phyloP scores from a whole-genome alignment of 2,113 vertebrate species.

The Cebidichthys violaceus region DNA sequence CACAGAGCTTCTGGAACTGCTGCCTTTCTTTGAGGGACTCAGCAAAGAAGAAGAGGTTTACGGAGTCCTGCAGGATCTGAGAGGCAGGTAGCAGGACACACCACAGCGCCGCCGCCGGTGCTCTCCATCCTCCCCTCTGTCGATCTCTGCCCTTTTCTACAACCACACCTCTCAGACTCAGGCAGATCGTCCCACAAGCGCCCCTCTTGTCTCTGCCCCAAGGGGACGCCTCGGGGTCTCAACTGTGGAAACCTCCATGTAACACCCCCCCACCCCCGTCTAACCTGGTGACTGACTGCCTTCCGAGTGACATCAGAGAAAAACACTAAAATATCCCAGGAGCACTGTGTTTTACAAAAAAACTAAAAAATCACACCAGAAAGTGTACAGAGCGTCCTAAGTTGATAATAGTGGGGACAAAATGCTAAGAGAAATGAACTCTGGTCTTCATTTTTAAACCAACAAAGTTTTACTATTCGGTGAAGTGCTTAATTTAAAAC shows the following conservation, averaged over 20 bases:
- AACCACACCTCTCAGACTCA: slow-evolving; percentile 62
- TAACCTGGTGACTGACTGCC: slow-evolving; percentile 67
- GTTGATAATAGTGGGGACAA: slow-evolving; percentile 67
- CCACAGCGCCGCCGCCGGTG: slow-evolving; percentile 24
- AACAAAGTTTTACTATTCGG: slow-evolving; percentile 75
- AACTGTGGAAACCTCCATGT: slow-evolving; percentile 70
- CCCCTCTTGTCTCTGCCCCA: slow-evolving; percentile 68
- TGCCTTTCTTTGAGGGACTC: slow-evolving; percentile 99
- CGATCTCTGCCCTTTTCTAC: slow-evolving; percentile 47
- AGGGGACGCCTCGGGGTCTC: slow-evolving; percentile 63
- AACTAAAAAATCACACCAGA: slow-evolving; percentile 50
- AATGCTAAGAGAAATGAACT: slow-evolving; percentile 79
- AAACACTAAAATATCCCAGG: slow-evolving; percentile 66
- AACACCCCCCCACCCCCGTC: slow-evolving; percentile 30
- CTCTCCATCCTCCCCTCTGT: slow-evolving; percentile 35
- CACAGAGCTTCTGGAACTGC: slow-evolving; percentile 97
- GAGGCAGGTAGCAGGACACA: slow-evolving; percentile 92
- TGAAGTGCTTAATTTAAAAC: slow-evolving; percentile 84
- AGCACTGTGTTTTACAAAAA: slow-evolving; percentile 71
- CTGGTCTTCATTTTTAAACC: slow-evolving; percentile 84
- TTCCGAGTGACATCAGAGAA: slow-evolving; percentile 69
- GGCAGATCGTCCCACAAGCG: slow-evolving; percentile 64
- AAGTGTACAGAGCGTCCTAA: slow-evolving; percentile 43
- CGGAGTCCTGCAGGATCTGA: slow-evolving; percentile 92
- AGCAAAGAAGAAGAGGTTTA: slow-evolving; percentile 98